Evolutionary conservation across 2,888 invertebrate species (phyloP), one percentile per base, ranked within the genome.

Genomic region (Temnothorax rugatulus): DNA sequence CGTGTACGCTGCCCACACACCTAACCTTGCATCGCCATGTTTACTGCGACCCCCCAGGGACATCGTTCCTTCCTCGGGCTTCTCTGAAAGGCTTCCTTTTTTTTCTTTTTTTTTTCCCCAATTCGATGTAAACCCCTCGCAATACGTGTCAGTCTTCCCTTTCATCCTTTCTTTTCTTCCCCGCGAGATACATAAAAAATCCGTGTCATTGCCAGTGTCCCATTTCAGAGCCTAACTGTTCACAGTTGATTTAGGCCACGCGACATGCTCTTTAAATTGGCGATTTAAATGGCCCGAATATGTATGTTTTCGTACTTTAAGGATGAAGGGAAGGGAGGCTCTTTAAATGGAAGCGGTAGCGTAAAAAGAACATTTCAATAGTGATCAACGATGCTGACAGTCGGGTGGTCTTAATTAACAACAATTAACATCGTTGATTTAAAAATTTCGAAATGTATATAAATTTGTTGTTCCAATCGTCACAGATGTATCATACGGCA

Each of bases 1-100:
- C 38, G 21, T 68, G 0, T 47, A 34, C 54, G 15, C 47, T 41
- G 44, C 21, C 59, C 71, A 69, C 66, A 41, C 54, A 87, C 86
- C 87, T 91, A 91, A 91, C 91, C 90, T 90, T 84, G 57, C 38
- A 82, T 85, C 88, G 84, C 84, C 84, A 84, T 91, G 84, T 88
- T 90, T 90, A 86, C 76, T 13, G 47, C 21, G 15, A 50, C 38
- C 52, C 66, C 66, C 59, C 59, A 9, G 34, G 34, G 47, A 1
- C 13, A 59, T 68, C 18, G 34, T 21, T 47, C 4, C 21, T 75
- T 9, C 11, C n/a, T 21, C 13, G 11, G 3, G 11, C 1, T 7
- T 38, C 4, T 8, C 4, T 18, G 21, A 21, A 25, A 66, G 15
- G 15, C 8, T 15, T 21, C 7, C 3, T n/a, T 34, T 18, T 29